Conservation (phyloP, 2,888 invertebrate genomes). For the Eilema sororculum region DNA sequence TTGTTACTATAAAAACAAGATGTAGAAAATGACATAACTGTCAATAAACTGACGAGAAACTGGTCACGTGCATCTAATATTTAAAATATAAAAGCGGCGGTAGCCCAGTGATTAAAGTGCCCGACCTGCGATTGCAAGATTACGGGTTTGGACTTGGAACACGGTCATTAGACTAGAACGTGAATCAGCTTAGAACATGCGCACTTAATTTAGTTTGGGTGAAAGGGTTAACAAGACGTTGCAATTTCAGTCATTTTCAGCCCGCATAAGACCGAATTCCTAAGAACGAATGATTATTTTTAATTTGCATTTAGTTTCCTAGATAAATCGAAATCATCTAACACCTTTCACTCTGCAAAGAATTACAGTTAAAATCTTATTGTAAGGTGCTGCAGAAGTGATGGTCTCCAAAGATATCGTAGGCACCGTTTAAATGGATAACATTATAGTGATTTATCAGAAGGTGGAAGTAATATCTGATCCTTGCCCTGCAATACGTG, state of each 20-base stretch:
- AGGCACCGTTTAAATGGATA: too few species aligned
- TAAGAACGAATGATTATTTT: too few species aligned
- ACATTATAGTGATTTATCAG: not conserved
- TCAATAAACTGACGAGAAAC: not conserved
- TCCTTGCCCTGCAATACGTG: not conserved
- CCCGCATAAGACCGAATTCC: not conserved
- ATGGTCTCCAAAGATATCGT: too few species aligned
- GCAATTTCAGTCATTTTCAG: not conserved
- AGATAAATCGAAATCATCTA: not conserved
- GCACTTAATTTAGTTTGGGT: not conserved
- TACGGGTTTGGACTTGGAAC: too few species aligned
- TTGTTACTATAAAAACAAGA: constrained; percentile 19
- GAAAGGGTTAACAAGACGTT: not conserved
- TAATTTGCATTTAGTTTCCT: too few species aligned
- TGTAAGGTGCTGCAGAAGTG: too few species aligned
- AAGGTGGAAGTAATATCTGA: not conserved
- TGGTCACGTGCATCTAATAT: not conserved
- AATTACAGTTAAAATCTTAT: too few species aligned
- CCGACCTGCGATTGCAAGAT: not conserved
- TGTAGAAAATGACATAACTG: not conserved
- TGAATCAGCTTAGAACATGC: not conserved
- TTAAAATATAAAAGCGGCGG: not conserved
- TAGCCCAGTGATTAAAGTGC: not conserved
- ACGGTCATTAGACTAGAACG: too few species aligned
- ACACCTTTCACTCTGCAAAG: not conserved